Percentiles rank a stretch among this genome's conserved stretches.
Evolutionary conservation across 2,797 vertebrate genomes (phyloP).

Genomic region (Gymnothorax reevesii): DNA sequence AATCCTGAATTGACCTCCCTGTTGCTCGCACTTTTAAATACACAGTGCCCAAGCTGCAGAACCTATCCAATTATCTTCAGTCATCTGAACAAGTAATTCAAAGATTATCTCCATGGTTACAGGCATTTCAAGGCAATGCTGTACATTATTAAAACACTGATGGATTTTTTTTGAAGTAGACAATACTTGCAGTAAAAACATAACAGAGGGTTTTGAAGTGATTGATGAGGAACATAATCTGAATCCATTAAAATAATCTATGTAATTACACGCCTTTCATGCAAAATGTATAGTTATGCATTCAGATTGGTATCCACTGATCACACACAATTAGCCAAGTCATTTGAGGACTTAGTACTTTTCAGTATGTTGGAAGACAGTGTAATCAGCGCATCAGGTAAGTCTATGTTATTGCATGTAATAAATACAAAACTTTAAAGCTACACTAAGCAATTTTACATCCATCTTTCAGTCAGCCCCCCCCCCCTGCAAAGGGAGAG

Average conservation of each 20-base stretch:
- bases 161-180: neutral
- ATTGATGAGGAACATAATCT: constrained; percentile 10
- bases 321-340: too few species aligned
- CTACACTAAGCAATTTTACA: too few species aligned
- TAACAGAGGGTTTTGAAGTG: neutral
- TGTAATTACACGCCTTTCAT: too few species aligned
- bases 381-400: neutral
- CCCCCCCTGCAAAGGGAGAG: too few species aligned
- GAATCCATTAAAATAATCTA: neutral
- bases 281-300: too few species aligned
- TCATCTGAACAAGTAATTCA: neutral
- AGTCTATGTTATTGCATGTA: neutral
- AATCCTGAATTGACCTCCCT: neutral
- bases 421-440: neutral
- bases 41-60: neutral
- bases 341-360: neutral
- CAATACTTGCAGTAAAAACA: constrained; percentile 3
- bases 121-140: neutral
- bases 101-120: constrained; percentile 50
- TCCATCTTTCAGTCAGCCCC: too few species aligned
- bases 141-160: constrained; percentile 16
- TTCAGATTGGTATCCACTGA: too few species aligned
- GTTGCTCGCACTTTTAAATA: neutral
- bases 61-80: neutral
- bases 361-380: neutral